Base-by-base conservation (phyloP, 1,140 invertebrate species). In the Odontomachus brunneus region DNA sequence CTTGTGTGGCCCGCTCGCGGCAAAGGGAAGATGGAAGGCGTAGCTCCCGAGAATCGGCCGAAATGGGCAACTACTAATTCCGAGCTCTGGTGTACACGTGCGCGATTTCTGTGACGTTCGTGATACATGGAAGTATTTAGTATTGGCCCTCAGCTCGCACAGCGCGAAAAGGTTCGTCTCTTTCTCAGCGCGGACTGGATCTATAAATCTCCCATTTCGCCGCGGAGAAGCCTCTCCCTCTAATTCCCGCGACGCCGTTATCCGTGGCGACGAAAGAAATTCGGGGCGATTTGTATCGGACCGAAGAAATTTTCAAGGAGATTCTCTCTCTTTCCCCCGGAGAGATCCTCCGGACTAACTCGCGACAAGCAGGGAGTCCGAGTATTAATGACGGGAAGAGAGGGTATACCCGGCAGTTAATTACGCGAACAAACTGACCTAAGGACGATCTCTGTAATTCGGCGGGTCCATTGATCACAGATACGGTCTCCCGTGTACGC, bases 341-440 rank as follows among this genome's bases (percentile, higher is more conserved):
- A 44, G 11, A 29, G 69, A 48, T 22, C 29, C 26, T 33, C 12
- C 33, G 17, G n/a, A 53, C 7, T 55, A 24, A 26, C 7, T 69
- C 33, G 12, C 22, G 2, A 48, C 3, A 14, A 9, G 19, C 51
- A 55, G 38, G 38, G 38, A 26, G 9, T 7, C 24, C 11, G 14
- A 33, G 24, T 55, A 44, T 67, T 67, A 78, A 78, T 33, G 5
- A 33, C 24, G 49, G 29, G 19, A 19, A 26, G 33, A 26, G 26
- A 15, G 24, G 26, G 14, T 69, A 69, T n/a, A n/a, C n/a, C 15
- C 66, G 19, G 22, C n/a, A 53, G 14, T 76, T 53, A 76, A 78
- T 78, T 78, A 57, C 15, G 33, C 51, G 33, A 57, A 55, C 29
- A 78, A 57, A 78, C 12, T 69, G 15, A 60, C n/a, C 17, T 29